Conservation (phyloP, 2,888 invertebrate genomes). For the Drosophila melanosoma region DNA sequence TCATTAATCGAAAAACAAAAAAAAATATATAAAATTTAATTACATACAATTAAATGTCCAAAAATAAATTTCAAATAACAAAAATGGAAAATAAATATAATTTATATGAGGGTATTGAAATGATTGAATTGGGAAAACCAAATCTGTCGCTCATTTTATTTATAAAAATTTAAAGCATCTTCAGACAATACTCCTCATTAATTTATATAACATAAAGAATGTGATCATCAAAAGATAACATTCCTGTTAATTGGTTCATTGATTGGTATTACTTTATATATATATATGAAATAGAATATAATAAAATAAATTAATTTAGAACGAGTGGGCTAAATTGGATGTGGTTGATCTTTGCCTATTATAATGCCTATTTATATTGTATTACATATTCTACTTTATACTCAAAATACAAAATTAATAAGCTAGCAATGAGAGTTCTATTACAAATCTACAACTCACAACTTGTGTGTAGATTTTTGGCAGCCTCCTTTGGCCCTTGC, state of each 20-base stretch:
- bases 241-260: background rate
- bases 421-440: background rate
- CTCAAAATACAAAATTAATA: background rate
- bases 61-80: background rate
- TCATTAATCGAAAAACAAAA: background rate
- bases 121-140: background rate
- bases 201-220: background rate
- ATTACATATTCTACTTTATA: background rate
- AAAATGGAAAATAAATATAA: background rate
- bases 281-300: no score
- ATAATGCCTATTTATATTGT: background rate
- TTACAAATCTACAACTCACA: constrained; percentile 25
- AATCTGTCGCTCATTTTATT: background rate
- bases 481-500: constrained; percentile 26
- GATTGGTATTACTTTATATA: background rate
- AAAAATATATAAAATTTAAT: background rate
- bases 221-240: background rate
- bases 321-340: background rate
- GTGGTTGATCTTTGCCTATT: background rate
- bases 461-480: constrained; percentile 32
- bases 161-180: no score
- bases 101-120: background rate
- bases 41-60: background rate
- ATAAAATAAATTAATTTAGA: background rate
- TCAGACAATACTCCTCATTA: background rate